A percentile compares a stretch with the other conserved stretches of the same genome.
Evolutionary conservation across 2,888 invertebrate species (phyloP).

Genomic region (Caenorhabditis becei): DNA sequence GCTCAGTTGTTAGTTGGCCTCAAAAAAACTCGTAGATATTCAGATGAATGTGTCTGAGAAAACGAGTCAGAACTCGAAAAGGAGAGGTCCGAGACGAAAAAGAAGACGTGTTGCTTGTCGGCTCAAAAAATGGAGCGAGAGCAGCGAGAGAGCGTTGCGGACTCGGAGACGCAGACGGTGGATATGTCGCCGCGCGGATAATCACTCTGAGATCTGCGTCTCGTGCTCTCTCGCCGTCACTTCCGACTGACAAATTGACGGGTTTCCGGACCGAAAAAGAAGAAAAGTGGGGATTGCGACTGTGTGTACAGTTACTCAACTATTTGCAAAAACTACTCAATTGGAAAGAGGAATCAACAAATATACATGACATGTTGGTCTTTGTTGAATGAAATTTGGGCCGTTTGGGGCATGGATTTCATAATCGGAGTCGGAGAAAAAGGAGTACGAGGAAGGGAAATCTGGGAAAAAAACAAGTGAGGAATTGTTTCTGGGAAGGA

Average conservation of each 20-base stretch:
- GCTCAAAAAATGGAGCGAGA: constrained; percentile 29
- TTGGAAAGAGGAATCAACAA: constrained; percentile 12
- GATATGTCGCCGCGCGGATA: constrained; percentile 37
- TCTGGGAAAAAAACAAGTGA: no score
- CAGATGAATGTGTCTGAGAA: constrained; percentile 43
- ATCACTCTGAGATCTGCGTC: constrained; percentile 31
- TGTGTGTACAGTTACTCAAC: constrained; percentile 49
- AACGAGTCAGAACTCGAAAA: background rate
- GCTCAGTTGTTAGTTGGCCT: background rate
- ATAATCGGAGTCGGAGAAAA: no score
- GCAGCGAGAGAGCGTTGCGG: constrained; percentile 4
- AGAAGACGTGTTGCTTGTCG: constrained; percentile 47
- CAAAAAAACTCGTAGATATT: constrained; percentile 13
- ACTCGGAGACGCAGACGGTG: constrained; percentile 26
- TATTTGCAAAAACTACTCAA: constrained; percentile 42
- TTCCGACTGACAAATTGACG: constrained; percentile 17
- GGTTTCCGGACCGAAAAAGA: constrained; percentile 12
- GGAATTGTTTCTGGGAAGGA: no score
- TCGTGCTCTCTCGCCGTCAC: background rate
- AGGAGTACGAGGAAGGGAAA: no score
- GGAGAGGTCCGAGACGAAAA: constrained; percentile 9
- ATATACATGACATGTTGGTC: constrained; percentile 10
- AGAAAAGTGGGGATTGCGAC: background rate
- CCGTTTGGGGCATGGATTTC: no score
- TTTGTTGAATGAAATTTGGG: constrained; percentile 24